A percentile compares a stretch with the other conserved stretches of the same genome.
Evolutionary conservation across 2,888 invertebrate species (phyloP).

Genomic region (Diaphora mendica): DNA sequence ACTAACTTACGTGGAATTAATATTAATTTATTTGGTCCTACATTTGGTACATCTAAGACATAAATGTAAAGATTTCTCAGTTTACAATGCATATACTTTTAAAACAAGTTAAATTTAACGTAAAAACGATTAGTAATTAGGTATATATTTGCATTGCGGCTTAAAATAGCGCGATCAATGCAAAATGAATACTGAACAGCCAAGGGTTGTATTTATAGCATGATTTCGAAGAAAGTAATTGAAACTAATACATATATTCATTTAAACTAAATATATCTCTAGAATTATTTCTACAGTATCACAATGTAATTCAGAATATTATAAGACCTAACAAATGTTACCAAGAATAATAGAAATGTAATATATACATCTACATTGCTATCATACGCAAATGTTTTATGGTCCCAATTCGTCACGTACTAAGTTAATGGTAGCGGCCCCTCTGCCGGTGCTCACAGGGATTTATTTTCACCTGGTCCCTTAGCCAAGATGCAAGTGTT

Average conservation of each 20-base stretch:
- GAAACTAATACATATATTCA: neutral
- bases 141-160: too few species aligned
- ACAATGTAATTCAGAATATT: neutral
- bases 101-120: too few species aligned
- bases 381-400: constrained; percentile 22
- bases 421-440: neutral
- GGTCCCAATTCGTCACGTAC: constrained; percentile 20
- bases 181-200: neutral
- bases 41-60: too few species aligned
- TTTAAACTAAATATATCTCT: neutral
- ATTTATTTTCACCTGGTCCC: neutral
- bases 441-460: neutral
- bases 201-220: neutral
- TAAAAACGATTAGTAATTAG: too few species aligned
- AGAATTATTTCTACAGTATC: neutral
- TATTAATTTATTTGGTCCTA: too few species aligned
- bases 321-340: neutral
- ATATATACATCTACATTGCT: neutral
- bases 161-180: too few species aligned
- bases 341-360: neutral
- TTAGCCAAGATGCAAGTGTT: too few species aligned
- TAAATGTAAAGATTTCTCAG: too few species aligned
- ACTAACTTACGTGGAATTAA: too few species aligned
- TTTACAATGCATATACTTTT: too few species aligned
- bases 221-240: neutral